Base-by-base conservation (phyloP, 2,797 vertebrate genomes). In the Caiman crocodilus region DNA sequence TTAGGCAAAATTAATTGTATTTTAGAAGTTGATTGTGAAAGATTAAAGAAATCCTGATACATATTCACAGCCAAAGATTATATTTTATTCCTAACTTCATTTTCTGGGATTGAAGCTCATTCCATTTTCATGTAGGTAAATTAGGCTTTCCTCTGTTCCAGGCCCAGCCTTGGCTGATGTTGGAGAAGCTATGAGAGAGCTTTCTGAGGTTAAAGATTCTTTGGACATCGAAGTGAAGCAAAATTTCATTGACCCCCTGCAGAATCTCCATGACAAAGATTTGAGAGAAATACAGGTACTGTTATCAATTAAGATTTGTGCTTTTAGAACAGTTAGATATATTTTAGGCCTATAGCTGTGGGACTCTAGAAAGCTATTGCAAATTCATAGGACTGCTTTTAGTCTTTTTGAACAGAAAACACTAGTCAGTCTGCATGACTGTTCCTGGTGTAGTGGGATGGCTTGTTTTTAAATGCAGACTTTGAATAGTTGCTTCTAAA, bases 151-250 rank as follows among this genome's bases (percentile, higher is more conserved):
- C 95, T 71, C 80, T 94, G 50, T 93, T 96, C 65, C 91, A 99
- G 99, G 99, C 61, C 95, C 98, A 56, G 99, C 99, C 4, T 98
- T 99, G 91, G 98, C 98, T 14, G 99, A 99, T 69, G 98, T 98
- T 20, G 99, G 99, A 63, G 99, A 99, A 93, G 97, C 99, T 96
- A 99, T 99, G 99, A 98, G 98, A 87, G 99, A 99, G 78, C 98
- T 99, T 35, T 99, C 98, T 2, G 99, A 99, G 93, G 99, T 99
- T 58, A 99, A 99, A 95, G 99, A 99, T 42, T 99, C 99, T 79
- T 98, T 99, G 95, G 99, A 99, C 93, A 99, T 99, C 97, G 99
- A 99, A 95, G 99, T 99, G 90, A 99, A 99, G 95, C 99, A 99
- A 97, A 99, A 99, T 97, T 99, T 99, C 95, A 99, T 99, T 18